A percentile compares a stretch with the other conserved stretches of the same genome.
phyloP scores from a whole-genome alignment of 1,140 invertebrate genomes.

The Drosophila azteca region DNA sequence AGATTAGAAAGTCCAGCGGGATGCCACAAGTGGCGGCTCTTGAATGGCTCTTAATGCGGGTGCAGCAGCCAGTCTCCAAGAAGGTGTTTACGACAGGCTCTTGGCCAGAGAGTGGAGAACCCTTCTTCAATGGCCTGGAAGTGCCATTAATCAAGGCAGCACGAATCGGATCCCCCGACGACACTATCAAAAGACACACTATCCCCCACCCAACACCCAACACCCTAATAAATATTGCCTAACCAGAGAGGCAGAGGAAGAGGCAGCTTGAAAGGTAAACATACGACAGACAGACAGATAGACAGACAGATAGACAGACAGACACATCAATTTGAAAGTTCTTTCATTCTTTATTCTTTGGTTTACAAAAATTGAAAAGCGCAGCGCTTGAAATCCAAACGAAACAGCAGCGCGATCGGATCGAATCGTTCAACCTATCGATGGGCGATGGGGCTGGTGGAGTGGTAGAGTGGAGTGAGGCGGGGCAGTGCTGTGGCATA shows the following conservation, averaged over 20 bases:
- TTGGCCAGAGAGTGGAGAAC: conserved; percentile 11
- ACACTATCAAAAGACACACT: conserved; percentile 31
- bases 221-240: conserved; percentile 38
- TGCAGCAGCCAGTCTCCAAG: conserved; percentile 37
- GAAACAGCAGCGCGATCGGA: conserved; percentile 10
- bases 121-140: conserved; percentile 29
- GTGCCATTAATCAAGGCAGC: conserved; percentile 61
- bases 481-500: conserved; percentile 41
- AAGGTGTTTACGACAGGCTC: conserved; percentile 62
- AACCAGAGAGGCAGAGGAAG: conserved; percentile 8
- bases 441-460: conserved; percentile 23
- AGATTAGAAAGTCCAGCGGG: conserved; percentile 69
- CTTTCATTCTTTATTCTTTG: conserved; percentile 28
- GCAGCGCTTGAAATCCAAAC: conserved; percentile 55
- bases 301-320: conserved; percentile 20
- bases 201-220: conserved; percentile 20
- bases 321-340: conserved; percentile 70
- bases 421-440: conserved; percentile 15
- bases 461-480: conserved; percentile 21
- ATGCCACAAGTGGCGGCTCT: conserved; percentile 10
- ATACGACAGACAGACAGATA: conserved; percentile 16
- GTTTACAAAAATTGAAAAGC: conserved; percentile 60
- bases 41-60: conserved; percentile 50
- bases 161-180: conserved; percentile 45
- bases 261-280: conserved; percentile 19